Conservation (phyloP, 2,113 vertebrate species). For the Hylia prasina region DNA sequence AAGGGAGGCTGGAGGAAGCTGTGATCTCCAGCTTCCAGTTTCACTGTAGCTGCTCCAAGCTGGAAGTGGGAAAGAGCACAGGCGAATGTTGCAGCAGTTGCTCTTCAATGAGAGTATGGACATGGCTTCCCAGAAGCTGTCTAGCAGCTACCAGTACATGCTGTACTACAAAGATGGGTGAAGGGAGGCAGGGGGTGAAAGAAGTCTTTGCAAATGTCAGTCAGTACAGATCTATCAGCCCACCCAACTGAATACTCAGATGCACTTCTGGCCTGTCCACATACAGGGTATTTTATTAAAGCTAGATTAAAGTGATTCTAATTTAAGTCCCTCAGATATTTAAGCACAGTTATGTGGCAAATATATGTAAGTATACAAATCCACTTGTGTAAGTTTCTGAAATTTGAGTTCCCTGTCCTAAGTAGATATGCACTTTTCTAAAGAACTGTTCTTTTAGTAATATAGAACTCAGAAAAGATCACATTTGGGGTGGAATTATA, state of each 20-base stretch:
- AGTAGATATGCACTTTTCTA: not conserved
- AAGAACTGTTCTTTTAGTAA: not conserved
- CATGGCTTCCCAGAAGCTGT: not conserved
- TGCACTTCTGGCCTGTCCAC: not conserved
- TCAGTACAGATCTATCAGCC: not conserved
- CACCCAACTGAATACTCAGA: not conserved
- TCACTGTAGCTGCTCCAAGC: not conserved
- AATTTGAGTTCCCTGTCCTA: not conserved
- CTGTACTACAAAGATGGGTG: not conserved
- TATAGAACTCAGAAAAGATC: not conserved
- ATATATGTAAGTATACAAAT: not conserved
- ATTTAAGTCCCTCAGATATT: not conserved
- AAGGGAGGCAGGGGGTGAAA: not conserved
- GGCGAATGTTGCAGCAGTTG: not conserved
- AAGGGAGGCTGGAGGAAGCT: constrained; percentile 16
- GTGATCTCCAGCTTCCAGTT: constrained; percentile 33
- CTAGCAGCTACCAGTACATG: not conserved
- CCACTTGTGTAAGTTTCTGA: not conserved
- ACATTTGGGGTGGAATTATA: not conserved
- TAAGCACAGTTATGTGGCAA: not conserved
- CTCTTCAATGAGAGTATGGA: not conserved
- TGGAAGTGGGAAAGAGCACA: not conserved
- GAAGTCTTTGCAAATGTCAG: not conserved
- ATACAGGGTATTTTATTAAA: not conserved
- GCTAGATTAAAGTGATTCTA: not conserved